Percentiles rank a stretch among this genome's conserved stretches.
Evolutionary conservation across 2,113 vertebrate genomes (phyloP).

Genomic region (Clarias gariepinus): DNA sequence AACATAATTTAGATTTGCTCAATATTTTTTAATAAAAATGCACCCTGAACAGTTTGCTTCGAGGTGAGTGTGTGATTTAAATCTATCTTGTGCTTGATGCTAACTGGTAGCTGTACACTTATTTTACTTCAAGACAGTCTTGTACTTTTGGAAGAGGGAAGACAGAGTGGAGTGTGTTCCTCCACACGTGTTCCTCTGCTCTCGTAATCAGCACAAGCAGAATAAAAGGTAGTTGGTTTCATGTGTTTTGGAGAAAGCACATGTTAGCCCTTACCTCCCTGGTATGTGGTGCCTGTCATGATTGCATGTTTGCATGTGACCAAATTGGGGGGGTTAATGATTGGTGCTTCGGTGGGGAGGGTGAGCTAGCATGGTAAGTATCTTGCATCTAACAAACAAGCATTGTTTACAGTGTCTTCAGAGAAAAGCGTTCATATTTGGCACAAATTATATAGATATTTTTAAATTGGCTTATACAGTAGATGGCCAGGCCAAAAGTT

Average conservation of each 20-base stretch:
- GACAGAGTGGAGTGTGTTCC: no score
- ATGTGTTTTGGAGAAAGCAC: neutral
- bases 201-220: neutral
- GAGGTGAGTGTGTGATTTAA: neutral
- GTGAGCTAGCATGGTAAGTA: constrained; percentile 46
- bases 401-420: neutral
- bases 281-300: neutral
- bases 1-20: neutral
- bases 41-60: neutral
- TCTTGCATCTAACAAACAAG: constrained; percentile 4
- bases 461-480: neutral
- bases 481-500: neutral
- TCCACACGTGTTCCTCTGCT: no score
- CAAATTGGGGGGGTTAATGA: neutral
- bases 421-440: neutral
- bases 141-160: no score
- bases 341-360: neutral
- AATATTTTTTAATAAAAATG: neutral
- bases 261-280: no score
- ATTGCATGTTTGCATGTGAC: neutral
- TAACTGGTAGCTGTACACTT: neutral
- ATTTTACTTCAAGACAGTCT: neutral
- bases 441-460: neutral
- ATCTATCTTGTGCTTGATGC: neutral
- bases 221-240: neutral